These are phyloP conservation scores for Rhinoptilus africanus DNA, from an alignment of 2,113 vertebrate species.

Conservation along the genomic window DNA sequence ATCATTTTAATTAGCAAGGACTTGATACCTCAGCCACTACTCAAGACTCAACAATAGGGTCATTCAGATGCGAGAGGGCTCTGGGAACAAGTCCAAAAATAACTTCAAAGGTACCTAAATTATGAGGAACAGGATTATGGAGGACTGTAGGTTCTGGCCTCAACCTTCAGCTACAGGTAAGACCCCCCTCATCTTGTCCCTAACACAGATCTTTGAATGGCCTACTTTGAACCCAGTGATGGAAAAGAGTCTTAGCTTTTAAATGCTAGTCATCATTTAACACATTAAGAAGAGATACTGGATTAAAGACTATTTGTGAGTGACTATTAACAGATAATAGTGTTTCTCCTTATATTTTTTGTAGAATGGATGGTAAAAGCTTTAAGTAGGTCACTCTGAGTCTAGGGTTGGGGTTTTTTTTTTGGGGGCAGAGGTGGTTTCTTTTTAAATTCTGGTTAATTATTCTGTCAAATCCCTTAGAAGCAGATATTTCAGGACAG, in stretches of 20 bases:
- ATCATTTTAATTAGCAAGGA: not conserved
- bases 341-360: not conserved
- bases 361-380: not conserved
- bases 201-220: not conserved
- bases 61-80: not conserved
- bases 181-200: not conserved
- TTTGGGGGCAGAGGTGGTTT: not conserved
- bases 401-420: not conserved
- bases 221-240: not conserved
- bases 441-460: not conserved
- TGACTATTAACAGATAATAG: not conserved
- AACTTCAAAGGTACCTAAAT: not conserved
- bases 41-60: not conserved
- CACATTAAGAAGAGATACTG: not conserved
- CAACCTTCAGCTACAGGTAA: not conserved
- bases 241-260: not conserved
- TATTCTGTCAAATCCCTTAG: not conserved
- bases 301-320: not conserved
- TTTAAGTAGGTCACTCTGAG: not conserved
- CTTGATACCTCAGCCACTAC: not conserved
- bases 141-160: not conserved
- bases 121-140: not conserved
- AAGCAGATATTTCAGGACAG: not conserved
- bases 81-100: not conserved
- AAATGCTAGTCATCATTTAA: not conserved